These are phyloP conservation scores for Ammospiza nelsoni DNA, from an alignment of 2,113 vertebrate species.

Conservation along the genomic window DNA sequence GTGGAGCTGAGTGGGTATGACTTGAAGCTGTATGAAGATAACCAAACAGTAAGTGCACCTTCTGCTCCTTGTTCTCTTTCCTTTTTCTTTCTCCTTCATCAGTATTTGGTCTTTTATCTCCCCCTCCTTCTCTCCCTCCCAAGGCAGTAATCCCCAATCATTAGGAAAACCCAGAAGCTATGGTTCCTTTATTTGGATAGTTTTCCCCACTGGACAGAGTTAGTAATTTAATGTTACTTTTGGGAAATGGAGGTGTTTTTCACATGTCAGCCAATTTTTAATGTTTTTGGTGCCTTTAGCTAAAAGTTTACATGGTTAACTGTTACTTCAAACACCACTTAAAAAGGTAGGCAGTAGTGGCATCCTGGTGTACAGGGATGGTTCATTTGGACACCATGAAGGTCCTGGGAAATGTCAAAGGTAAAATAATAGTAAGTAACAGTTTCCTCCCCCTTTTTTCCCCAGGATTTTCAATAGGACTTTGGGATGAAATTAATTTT, in stretches of 20 bases:
- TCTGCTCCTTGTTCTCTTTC: background rate
- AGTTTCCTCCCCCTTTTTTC: background rate
- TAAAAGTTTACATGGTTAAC: background rate
- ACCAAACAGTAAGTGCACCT: conserved; percentile 90
- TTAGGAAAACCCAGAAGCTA: background rate
- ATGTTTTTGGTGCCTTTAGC: background rate
- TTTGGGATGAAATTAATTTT: background rate
- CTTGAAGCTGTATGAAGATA: conserved; percentile 98
- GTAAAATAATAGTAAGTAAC: background rate
- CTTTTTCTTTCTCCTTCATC: background rate
- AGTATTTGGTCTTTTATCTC: background rate
- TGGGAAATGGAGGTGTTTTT: background rate
- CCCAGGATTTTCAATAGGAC: background rate
- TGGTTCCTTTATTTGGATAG: background rate
- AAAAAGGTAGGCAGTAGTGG: background rate
- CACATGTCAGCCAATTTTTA: background rate
- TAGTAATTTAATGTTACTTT: background rate
- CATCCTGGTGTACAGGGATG: background rate
- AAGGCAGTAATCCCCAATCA: background rate
- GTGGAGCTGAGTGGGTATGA: conserved; percentile 99
- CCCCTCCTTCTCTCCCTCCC: background rate
- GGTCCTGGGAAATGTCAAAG: background rate
- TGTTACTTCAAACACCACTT: background rate
- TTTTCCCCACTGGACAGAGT: background rate
- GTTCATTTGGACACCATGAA: background rate